Percentiles rank a stretch among this genome's conserved stretches.
phyloP scores from a whole-genome alignment of 2,888 invertebrate species.

The Lasioglossum leucozonium region DNA sequence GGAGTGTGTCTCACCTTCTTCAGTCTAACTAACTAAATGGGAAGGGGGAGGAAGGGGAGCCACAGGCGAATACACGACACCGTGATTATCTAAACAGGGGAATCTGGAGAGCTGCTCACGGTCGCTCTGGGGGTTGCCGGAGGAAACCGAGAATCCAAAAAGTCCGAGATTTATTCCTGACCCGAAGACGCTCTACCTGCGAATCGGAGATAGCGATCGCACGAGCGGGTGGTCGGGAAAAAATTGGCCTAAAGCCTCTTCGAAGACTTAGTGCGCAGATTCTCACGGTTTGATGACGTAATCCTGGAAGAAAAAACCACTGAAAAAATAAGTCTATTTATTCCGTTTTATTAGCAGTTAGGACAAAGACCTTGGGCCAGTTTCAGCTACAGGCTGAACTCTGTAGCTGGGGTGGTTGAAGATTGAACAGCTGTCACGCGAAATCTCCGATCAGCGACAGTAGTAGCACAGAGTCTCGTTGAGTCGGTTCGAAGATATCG shows the following conservation, averaged over 20 bases:
- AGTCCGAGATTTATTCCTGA: conserved; percentile 32
- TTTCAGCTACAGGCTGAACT: neutral
- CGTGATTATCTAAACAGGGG: conserved; percentile 56
- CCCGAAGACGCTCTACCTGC: neutral
- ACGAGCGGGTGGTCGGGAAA: neutral
- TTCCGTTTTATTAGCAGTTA: neutral
- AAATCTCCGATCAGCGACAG: neutral
- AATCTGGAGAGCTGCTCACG: conserved; percentile 37
- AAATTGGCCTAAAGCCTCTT: neutral
- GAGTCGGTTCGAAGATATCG: neutral
- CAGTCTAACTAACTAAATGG: conserved; percentile 56
- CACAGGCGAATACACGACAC: conserved; percentile 52
- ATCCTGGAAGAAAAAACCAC: neutral
- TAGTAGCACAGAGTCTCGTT: neutral
- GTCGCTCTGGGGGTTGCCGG: neutral
- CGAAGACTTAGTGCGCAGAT: neutral
- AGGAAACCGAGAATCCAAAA: conserved; percentile 31
- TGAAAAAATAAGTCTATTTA: neutral
- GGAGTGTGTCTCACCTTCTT: conserved; percentile 44
- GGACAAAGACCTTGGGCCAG: neutral
- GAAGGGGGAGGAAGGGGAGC: no score
- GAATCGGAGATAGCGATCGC: neutral
- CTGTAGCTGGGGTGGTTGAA: neutral
- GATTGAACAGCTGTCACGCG: neutral
- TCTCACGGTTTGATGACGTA: neutral